phyloP scores from a whole-genome alignment of 2,113 vertebrate species.

The Neoarius graeffei region DNA sequence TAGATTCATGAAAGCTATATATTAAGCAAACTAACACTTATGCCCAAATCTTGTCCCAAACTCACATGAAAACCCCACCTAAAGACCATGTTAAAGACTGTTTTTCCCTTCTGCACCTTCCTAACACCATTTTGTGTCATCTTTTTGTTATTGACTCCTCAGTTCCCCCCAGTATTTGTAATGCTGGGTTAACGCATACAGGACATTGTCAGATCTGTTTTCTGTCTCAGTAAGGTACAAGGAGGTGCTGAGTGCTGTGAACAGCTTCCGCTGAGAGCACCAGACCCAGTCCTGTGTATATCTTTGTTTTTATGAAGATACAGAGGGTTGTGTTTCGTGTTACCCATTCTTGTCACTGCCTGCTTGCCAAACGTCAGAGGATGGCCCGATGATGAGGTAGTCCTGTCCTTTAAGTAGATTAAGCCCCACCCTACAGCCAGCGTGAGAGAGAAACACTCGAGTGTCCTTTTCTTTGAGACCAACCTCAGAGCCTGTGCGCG shows the following conservation, averaged over 20 bases:
- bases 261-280: background rate
- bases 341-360: constrained; percentile 61
- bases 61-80: too few relatives aligned
- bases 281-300: background rate
- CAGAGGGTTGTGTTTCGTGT: background rate
- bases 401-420: constrained; percentile 60
- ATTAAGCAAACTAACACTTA: background rate
- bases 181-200: background rate
- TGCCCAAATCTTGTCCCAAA: background rate
- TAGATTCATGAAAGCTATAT: too few relatives aligned
- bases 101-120: too few relatives aligned
- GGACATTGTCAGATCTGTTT: background rate
- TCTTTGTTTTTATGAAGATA: background rate
- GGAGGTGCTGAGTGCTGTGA: background rate
- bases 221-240: background rate
- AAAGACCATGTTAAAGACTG: too few relatives aligned
- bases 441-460: constrained; percentile 71
- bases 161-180: background rate
- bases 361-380: constrained; percentile 64
- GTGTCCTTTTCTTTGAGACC: constrained; percentile 57
- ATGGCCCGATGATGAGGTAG: constrained; percentile 72
- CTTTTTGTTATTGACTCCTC: background rate
- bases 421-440: constrained; percentile 66
- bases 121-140: background rate
- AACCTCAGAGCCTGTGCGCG: constrained; percentile 62